Conservation (phyloP, 2,888 invertebrate species). For the Catocala nupta region DNA sequence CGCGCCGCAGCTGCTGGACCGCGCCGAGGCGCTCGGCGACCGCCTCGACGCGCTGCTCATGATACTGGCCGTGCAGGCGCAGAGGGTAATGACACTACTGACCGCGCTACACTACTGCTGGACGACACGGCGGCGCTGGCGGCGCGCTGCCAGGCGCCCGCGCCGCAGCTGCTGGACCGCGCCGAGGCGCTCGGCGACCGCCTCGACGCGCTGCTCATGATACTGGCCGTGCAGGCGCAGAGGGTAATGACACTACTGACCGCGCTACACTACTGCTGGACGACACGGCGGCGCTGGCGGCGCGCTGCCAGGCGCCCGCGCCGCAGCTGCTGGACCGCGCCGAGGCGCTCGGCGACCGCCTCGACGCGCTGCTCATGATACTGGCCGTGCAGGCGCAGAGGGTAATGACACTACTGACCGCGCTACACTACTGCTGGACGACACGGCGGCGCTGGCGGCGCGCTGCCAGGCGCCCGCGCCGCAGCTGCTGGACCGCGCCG, state of each 20-base stretch:
- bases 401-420: conserved; percentile 78
- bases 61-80: conserved; percentile 92
- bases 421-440: no score
- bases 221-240: conserved; percentile 91
- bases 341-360: conserved; percentile 90
- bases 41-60: conserved; percentile 91
- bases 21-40: conserved; percentile 90
- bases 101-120: no score
- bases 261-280: no score
- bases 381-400: conserved; percentile 91
- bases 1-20: conserved; percentile 80
- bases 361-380: conserved; percentile 92
- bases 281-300: conserved; percentile 81
- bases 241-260: conserved; percentile 85
- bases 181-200: conserved; percentile 91
- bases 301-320: conserved; percentile 80
- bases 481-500: conserved; percentile 85
- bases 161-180: conserved; percentile 83
- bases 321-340: conserved; percentile 84
- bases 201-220: conserved; percentile 91
- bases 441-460: conserved; percentile 80
- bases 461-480: conserved; percentile 82
- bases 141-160: conserved; percentile 80
- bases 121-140: conserved; percentile 80
- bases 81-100: conserved; percentile 87